These are phyloP conservation scores for Nyctibius grandis DNA, from an alignment of 2,797 vertebrate genomes.

Conservation along the genomic window DNA sequence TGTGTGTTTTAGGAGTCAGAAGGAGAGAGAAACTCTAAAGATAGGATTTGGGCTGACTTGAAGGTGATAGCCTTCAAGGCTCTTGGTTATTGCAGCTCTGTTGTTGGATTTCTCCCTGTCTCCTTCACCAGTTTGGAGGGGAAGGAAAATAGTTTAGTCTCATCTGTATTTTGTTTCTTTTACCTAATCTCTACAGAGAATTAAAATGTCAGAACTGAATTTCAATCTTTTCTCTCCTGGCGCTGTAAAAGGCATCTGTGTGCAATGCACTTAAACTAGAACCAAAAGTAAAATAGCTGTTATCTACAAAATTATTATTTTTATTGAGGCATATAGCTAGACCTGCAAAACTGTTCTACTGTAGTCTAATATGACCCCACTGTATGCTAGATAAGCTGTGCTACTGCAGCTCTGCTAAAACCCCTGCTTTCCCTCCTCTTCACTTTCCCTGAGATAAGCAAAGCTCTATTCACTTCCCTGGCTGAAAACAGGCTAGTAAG, in stretches of 20 bases:
- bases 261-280: background rate
- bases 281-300: background rate
- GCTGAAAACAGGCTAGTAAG: background rate
- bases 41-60: background rate
- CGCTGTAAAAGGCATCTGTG: background rate
- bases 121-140: background rate
- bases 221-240: background rate
- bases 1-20: background rate
- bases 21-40: background rate
- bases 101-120: background rate
- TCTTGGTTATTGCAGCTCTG: background rate
- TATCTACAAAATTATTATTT: background rate
- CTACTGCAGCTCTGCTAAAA: background rate
- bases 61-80: background rate
- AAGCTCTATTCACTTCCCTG: background rate
- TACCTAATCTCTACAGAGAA: slow-evolving; percentile 11
- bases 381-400: background rate
- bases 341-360: background rate
- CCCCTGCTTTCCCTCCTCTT: background rate
- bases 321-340: background rate
- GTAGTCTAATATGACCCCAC: background rate
- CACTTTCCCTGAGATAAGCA: background rate
- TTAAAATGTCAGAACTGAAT: slow-evolving; percentile 6
- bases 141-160: slow-evolving; percentile 36
- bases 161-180: slow-evolving; percentile 17